A percentile compares a stretch with the other conserved stretches of the same genome.
Conservation (phyloP, 2,113 vertebrate genomes). For the Muntiacus reevesi region DNA sequence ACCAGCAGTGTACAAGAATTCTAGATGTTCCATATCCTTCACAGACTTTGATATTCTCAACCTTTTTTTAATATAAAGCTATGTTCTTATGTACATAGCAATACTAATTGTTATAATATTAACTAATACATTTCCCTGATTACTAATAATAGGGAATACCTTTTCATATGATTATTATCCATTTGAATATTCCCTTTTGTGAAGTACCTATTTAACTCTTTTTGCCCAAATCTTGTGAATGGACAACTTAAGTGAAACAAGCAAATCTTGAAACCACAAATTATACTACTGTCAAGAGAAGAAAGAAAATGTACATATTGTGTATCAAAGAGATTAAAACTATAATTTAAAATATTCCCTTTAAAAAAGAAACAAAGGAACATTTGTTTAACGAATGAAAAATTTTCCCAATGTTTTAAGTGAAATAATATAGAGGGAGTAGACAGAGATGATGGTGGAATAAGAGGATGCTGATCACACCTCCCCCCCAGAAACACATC, state of each 20-base stretch:
- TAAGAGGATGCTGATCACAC: fast-evolving
- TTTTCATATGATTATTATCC: not conserved
- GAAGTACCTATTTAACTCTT: not conserved
- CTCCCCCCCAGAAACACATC: not conserved
- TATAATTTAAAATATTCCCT: not conserved
- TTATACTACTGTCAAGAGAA: not conserved
- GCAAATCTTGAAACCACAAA: not conserved
- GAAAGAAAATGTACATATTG: not conserved
- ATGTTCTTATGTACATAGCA: not conserved
- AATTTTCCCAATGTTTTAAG: not conserved
- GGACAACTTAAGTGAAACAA: not conserved
- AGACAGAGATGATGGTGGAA: not conserved
- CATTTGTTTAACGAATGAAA: not conserved
- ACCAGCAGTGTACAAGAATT: not conserved
- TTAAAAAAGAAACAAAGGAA: not conserved
- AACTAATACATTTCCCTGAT: not conserved
- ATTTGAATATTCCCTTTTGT: not conserved
- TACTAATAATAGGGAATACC: not conserved
- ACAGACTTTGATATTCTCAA: not conserved
- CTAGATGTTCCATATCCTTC: not conserved
- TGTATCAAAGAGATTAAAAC: not conserved
- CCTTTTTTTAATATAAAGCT: not conserved
- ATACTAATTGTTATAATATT: not conserved
- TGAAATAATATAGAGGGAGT: not conserved
- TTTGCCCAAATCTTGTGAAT: not conserved